A percentile compares a stretch with the other conserved stretches of the same genome.
phyloP scores from a whole-genome alignment of 2,888 invertebrate genomes.

The Cephus runcator region DNA sequence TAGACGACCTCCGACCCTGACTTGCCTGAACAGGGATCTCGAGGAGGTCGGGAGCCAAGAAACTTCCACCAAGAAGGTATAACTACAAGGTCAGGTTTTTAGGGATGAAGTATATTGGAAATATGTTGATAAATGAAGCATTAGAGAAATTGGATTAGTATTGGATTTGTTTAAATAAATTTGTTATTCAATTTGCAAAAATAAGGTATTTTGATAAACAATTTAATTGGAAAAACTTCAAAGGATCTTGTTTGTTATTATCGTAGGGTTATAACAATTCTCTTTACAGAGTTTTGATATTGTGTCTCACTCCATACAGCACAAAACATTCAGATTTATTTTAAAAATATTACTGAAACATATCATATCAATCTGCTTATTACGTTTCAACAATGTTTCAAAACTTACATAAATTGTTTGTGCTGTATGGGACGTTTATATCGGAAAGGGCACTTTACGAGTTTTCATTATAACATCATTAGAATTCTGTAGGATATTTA shows the following conservation, averaged over 20 bases:
- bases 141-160: neutral
- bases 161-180: neutral
- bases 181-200: neutral
- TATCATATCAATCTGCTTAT: too few species aligned
- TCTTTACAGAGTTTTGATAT: neutral
- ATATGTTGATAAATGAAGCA: neutral
- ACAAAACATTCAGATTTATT: too few species aligned
- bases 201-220: too few species aligned
- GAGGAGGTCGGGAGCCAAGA: neutral
- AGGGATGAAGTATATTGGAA: neutral
- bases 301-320: too few species aligned
- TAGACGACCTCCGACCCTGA: constrained; percentile 3
- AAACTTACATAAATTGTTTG: too few species aligned
- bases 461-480: neutral
- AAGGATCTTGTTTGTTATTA: neutral
- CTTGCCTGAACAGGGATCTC: neutral
- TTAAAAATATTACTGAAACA: too few species aligned
- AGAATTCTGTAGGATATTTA: neutral
- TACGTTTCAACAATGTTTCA: too few species aligned
- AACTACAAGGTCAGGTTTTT: neutral
- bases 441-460: neutral
- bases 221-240: too few species aligned
- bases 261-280: neutral
- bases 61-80: neutral
- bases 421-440: too few species aligned